Evolutionary conservation across 2,888 invertebrate species (phyloP), one percentile per base, ranked within the genome.

Genomic region (Tiliacea aurago): DNA sequence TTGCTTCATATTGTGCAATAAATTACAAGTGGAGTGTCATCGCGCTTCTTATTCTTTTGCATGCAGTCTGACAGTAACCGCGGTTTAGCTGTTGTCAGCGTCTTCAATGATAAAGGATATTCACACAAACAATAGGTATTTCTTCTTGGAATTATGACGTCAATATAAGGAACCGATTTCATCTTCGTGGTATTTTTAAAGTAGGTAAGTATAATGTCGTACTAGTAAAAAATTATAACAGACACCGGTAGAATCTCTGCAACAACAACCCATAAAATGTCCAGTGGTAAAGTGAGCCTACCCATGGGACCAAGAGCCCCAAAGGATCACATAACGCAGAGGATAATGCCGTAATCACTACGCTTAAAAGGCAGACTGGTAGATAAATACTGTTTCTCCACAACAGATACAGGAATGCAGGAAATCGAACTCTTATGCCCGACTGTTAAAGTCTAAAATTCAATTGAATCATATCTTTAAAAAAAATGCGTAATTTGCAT

Each of bases 341-440:
- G 75, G 68, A 75, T 80, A 64, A 80, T 43, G 15, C 49, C 23
- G 49, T 74, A 64, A 68, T 80, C 68, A 63, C 55, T 18, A 61
- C 67, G 64, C 67, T 61, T 64, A 64, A 23, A 45, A 63, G 28
- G 15, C 65, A 62, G 20, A 58, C 65, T 47, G 23, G 51, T 51
- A 15, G 13, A 18, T 56, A 66, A 65, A 65, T 43, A 76, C 6
- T 18, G 47, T 33, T 49, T 15, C n/a, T 33, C 7, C 47, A 45
- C 23, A 55, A 13, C 37, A n/a, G 2, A 63, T 23, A 64, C 20
- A 28, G 37, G 4, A n/a, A 49, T n/a, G 2, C 18, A 43, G 23
- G 20, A n/a, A 51, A 41, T 41, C 1, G 3, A 49, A 47, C 2
- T 61, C 18, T 55, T 28, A 73, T 53, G 10, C 0, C n/a, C 28